phyloP scores from a whole-genome alignment of 92 coral and sea anemone genomes.

The Isaurus tuberculatus region DNA sequence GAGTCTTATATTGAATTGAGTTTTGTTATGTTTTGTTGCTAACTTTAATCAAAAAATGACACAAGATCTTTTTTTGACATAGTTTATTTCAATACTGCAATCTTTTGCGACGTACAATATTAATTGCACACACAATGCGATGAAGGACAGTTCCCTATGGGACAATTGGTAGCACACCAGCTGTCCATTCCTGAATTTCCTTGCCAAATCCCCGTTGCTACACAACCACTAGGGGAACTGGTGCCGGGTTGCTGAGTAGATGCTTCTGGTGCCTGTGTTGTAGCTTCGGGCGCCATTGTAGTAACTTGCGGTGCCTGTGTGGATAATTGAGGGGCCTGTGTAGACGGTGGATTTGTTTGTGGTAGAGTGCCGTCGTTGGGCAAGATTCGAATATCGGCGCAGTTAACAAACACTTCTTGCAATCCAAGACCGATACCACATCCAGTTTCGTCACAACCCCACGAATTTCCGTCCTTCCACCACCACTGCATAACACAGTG shows the following conservation, averaged over 20 bases:
- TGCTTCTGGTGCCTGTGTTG: slow-evolving; percentile 6
- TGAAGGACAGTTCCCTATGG: slow-evolving; percentile 28
- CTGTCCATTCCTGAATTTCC: slow-evolving; percentile 12
- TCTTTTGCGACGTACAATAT: too few relatives aligned
- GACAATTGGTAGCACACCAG: slow-evolving; percentile 42
- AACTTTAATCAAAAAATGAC: too few relatives aligned
- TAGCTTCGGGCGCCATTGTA: slow-evolving; percentile 36
- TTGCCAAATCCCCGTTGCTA: neutral
- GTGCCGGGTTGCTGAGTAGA: slow-evolving; percentile 41
- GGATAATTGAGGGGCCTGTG: slow-evolving; percentile 25
- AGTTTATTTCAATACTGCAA: too few relatives aligned
- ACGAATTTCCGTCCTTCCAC: slow-evolving; percentile 91
- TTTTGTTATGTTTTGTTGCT: too few relatives aligned
- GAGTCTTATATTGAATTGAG: too few relatives aligned
- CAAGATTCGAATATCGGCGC: slow-evolving; percentile 85
- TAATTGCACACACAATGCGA: slow-evolving; percentile 22
- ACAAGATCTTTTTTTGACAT: too few relatives aligned
- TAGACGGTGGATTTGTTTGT: slow-evolving; percentile 43
- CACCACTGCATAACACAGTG: slow-evolving; percentile 99
- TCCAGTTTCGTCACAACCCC: slow-evolving; percentile 74
- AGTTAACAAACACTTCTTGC: slow-evolving; percentile 94
- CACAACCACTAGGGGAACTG: slow-evolving; percentile 6
- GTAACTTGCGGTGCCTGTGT: slow-evolving; percentile 31
- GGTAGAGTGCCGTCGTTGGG: slow-evolving; percentile 54
- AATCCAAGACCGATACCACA: slow-evolving; percentile 78